Percentiles rank a stretch among this genome's conserved stretches.
phyloP scores from a whole-genome alignment of 2,113 vertebrate species.

The Clinocottus analis region DNA sequence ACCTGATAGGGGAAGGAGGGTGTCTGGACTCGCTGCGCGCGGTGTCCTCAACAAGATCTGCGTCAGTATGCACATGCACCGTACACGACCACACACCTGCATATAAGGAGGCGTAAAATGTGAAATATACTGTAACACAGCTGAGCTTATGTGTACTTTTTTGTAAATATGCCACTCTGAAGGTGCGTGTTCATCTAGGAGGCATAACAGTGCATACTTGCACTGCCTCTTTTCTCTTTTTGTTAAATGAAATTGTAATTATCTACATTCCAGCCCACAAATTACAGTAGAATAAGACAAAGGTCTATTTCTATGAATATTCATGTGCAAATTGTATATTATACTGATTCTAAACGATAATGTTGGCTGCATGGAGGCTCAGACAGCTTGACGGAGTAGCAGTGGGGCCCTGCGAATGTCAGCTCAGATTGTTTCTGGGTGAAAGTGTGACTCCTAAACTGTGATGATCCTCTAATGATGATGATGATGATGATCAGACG shows the following conservation, averaged over 20 bases:
- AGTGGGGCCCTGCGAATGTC: neutral
- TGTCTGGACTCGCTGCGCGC: slow-evolving; percentile 46
- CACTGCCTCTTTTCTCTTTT: neutral
- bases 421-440: neutral
- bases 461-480: neutral
- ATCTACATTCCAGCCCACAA: neutral
- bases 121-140: neutral
- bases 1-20: slow-evolving; percentile 45
- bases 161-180: neutral
- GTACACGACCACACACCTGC: slow-evolving; percentile 36
- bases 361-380: neutral
- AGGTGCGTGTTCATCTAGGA: neutral
- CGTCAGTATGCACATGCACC: slow-evolving; percentile 35
- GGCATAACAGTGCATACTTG: neutral
- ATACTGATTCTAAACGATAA: neutral
- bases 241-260: neutral
- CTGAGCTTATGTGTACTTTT: slow-evolving; percentile 6
- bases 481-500: neutral
- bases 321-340: neutral
- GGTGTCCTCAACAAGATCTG: slow-evolving; percentile 44
- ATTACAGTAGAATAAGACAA: neutral
- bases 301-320: neutral
- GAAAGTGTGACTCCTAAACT: neutral
- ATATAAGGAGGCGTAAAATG: slow-evolving; percentile 28
- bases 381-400: neutral